Evolutionary conservation across 2,888 invertebrate species (phyloP), one percentile per base, ranked within the genome.

Genomic region (Dusona sp.): DNA sequence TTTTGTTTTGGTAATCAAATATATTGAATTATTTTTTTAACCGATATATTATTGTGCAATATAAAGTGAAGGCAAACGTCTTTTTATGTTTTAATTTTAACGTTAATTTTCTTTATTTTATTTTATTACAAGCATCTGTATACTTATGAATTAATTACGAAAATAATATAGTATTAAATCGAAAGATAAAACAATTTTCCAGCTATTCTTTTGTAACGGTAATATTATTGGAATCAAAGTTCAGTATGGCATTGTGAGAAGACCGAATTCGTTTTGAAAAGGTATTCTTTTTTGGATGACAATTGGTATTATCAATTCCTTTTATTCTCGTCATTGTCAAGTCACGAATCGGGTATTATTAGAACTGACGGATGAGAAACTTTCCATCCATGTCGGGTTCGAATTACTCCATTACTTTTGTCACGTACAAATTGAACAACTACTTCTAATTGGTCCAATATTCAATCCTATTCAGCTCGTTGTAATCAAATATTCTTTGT

Each of bases 381-480:
- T 61, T 61, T 68, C 73, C 74, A 48, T 67, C 29, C 75, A 42
- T 78, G 70, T 79, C 72, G 57, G 64, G 54, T 70, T 85, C 64
- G 19, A 85, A 83, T 81, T 75, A 57, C 78, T n/a, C 45, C 48
- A 13, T 75, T 48, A 72, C 67, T 77, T 16, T 51, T 42, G 80
- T 79, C 86, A 86, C 86, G 86, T 84, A 84, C 74, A 38, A 81
- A 81, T 72, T 67, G 77, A 73, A 81, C 74, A 79, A 81, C 36
- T 78, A 54, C 68, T 73, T 79, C 73, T 79, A 86, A 86, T 84
- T 86, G 81, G 78, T 84, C 81, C 64, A 29, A 79, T 57, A 75
- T 48, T 77, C 79, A 80, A 84, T 84, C 80, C 45, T 80, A 38
- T 70, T 33, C n/a, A 38, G 54, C 51, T 72, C 72, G 51, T 79